Evolutionary conservation across 2,113 vertebrate species (phyloP).

Genomic region (Apus apus): DNA sequence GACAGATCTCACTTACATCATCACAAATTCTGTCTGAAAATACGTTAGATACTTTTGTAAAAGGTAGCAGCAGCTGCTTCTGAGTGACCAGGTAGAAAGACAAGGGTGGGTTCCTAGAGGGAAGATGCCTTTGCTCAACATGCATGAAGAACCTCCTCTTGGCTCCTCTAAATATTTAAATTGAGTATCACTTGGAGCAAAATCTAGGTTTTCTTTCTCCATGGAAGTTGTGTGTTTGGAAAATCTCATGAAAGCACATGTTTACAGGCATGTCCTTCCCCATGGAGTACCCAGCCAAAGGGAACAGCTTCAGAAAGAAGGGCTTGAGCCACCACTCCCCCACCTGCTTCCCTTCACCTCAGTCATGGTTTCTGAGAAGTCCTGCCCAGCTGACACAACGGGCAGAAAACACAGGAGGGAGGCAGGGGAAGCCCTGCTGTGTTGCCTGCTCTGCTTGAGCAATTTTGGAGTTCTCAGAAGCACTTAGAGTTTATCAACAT

Average conservation of each 20-base stretch:
- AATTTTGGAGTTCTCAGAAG: slow-evolving; percentile 48
- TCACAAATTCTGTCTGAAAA: not conserved
- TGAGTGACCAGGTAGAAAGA: not conserved
- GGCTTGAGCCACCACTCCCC: not conserved
- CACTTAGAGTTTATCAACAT: not conserved
- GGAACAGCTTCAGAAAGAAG: not conserved
- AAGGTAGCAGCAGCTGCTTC: not conserved
- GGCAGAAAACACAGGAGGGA: not conserved
- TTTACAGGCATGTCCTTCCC: not conserved
- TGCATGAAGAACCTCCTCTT: accelerated
- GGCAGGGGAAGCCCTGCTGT: slow-evolving; percentile 28
- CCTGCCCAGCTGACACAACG: accelerated
- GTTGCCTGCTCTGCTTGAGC: not conserved
- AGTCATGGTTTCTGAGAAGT: slow-evolving; percentile 39
- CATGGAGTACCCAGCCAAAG: not conserved
- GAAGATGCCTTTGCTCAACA: accelerated
- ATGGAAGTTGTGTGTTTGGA: not conserved
- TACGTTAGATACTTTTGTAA: not conserved
- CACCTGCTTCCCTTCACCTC: not conserved
- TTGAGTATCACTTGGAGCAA: not conserved
- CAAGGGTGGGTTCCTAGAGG: not conserved
- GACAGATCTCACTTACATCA: not conserved
- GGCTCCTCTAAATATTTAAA: not conserved
- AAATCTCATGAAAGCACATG: not conserved
- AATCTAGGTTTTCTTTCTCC: not conserved